Base-by-base conservation (phyloP, 1,140 invertebrate genomes). In the Apocrypta bakeri region DNA sequence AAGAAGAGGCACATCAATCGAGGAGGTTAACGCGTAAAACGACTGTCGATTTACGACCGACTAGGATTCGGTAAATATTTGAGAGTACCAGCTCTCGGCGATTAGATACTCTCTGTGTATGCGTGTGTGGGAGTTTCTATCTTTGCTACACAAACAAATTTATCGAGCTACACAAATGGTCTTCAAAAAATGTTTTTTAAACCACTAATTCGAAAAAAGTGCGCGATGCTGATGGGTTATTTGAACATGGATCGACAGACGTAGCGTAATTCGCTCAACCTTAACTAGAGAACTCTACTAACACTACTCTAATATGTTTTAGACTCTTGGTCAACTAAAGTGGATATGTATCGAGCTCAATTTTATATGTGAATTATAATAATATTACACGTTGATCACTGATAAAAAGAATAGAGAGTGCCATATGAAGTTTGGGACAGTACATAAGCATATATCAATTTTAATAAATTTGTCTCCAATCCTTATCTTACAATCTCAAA, bases 61-160 rank as follows among this genome's bases (percentile, higher is more conserved):
- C n/a, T 8, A 48, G 68, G 42, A 37, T 74, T 74, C 25, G 72
- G 72, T 74, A 74, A 74, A 74, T 74, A 74, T 74, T 74, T 74
- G 72, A 37, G 31, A 74, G 1, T 56, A 27, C 42, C 17, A 40
- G 72, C 72, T 56, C 48, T 7, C 3, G 21, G 25, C 72, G 72
- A 74, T 74, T 74, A 74, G n/a, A 8, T 24, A 0, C 33, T 48
- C 40, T 29, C n/a, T 24, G 69, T 24, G 69, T n/a, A 21, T n/a
- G 48, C 8, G 48, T 4, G 48, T 6, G 48, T 6, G 48, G 0
- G 48, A 3, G 17, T 21, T 21, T n/a, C 17, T 48, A 17, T 56
- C 7, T n/a, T 21, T 6, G 40, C 7, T 12, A n/a, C 48, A 56
- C 48, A 21, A 56, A 17, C 21, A 33, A 37, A 72, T 72, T 72